Base-by-base conservation (phyloP, 1,140 invertebrate genomes). In the Lysiphlebus fabarum region DNA sequence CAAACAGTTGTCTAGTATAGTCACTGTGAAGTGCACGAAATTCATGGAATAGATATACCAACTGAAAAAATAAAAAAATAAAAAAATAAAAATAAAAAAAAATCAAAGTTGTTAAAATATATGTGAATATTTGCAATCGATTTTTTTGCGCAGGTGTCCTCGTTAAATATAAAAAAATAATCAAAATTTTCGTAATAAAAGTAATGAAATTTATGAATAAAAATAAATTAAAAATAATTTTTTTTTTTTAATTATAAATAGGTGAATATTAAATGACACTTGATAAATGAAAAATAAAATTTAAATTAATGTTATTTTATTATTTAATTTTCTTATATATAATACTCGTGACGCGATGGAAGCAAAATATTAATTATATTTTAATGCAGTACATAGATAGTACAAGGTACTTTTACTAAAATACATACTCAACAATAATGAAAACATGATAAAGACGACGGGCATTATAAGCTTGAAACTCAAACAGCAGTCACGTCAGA, bases 401-500 rank as follows among this genome's bases (percentile, higher is more conserved):
- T 1, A n/a, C n/a, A n/a, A n/a, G n/a, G n/a, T n/a, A 11, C 33
- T 58, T 41, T 34, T 47, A 37, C 50, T 36, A 37, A 17, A 6
- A 5, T 11, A 49, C 42, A 38, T 42, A 17, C n/a, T 10, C 26
- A 11, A 10, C 38, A 38, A n/a, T 59, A 12, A 53, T 41, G 50
- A 51, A 7, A 33, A 63, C 57, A 45, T 42, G 42, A 37, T 59
- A 45, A 63, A 42, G 57, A 40, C 34, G 56, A 41, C 45, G 17
- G 34, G 51, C 44, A 48, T 61, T 65, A n/a, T n/a, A 68, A 68
- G 65, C 69, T 58, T 58, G 61, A 54, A 58, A 43, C 63, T 61
- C 59, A 56, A 65, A 60, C 57, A 59, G 54, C 59, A 70, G 70
- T 70, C 69, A 72, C 68, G 67, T 70, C 63, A 67, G 64, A 71